phyloP scores from a whole-genome alignment of 2,888 invertebrate species.

The Phytoseiulus persimilis region DNA sequence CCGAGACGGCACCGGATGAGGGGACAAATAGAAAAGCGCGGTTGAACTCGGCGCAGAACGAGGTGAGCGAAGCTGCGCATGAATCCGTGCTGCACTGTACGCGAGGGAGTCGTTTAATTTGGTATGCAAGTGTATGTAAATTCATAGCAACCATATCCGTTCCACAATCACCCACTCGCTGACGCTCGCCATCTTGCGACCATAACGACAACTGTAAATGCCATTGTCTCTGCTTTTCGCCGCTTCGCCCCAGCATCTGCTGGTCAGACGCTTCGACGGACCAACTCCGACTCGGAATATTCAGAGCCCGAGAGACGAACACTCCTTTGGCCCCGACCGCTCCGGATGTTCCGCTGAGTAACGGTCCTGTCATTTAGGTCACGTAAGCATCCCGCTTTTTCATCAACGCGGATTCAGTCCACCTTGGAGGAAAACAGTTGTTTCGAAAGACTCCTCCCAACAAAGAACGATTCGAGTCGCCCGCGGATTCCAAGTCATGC shows the following conservation, averaged over 20 bases:
- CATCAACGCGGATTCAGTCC: too few relatives aligned
- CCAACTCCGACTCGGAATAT: too few relatives aligned
- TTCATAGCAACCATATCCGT: background rate
- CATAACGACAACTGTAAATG: background rate
- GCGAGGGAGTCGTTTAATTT: slow-evolving; percentile 21
- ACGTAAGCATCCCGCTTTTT: too few relatives aligned
- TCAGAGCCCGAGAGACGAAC: too few relatives aligned
- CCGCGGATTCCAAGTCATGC: too few relatives aligned
- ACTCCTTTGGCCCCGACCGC: too few relatives aligned
- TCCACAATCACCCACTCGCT: background rate
- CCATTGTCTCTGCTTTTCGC: background rate
- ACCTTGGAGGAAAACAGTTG: too few relatives aligned
- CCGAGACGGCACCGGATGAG: background rate
- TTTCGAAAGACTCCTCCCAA: too few relatives aligned
- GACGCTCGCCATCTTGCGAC: background rate
- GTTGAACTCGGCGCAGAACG: background rate
- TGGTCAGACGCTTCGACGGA: background rate
- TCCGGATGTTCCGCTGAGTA: too few relatives aligned
- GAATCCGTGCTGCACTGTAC: background rate
- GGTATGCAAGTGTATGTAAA: slow-evolving; percentile 28
- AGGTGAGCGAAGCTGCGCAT: background rate
- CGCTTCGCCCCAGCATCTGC: background rate
- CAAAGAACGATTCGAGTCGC: too few relatives aligned
- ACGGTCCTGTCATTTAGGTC: too few relatives aligned
- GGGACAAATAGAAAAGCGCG: background rate